Conservation (phyloP, 2,797 vertebrate species). For the Argentina silus region DNA sequence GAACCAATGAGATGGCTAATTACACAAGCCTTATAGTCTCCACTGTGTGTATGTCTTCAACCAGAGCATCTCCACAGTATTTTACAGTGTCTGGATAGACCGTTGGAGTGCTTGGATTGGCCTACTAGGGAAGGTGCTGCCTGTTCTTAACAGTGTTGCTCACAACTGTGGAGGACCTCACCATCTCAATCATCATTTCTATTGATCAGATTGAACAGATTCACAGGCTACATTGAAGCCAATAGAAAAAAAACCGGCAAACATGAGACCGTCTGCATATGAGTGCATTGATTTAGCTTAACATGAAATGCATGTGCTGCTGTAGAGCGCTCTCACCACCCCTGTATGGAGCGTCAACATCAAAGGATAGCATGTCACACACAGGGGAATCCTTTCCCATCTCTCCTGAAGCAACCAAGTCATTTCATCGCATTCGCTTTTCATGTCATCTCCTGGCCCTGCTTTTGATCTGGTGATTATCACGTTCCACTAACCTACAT, state of each 20-base stretch:
- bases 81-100: not conserved
- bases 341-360: too few species aligned
- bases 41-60: not conserved
- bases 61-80: not conserved
- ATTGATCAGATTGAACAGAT: too few species aligned
- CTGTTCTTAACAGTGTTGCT: not conserved
- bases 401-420: too few species aligned
- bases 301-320: too few species aligned
- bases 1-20: not conserved
- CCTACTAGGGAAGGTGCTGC: not conserved
- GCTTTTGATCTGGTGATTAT: not conserved
- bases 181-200: not conserved
- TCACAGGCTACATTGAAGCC: too few species aligned
- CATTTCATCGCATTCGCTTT: not conserved
- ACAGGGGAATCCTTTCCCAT: too few species aligned
- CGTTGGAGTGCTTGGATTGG: not conserved
- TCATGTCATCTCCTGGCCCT: not conserved
- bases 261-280: too few species aligned
- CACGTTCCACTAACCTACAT: too few species aligned
- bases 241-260: too few species aligned
- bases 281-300: too few species aligned
- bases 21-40: not conserved
- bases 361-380: too few species aligned
- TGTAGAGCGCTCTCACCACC: too few species aligned
- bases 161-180: not conserved